Conservation (phyloP, 2,797 vertebrate species). For the Chrysocyon brachyurus region DNA sequence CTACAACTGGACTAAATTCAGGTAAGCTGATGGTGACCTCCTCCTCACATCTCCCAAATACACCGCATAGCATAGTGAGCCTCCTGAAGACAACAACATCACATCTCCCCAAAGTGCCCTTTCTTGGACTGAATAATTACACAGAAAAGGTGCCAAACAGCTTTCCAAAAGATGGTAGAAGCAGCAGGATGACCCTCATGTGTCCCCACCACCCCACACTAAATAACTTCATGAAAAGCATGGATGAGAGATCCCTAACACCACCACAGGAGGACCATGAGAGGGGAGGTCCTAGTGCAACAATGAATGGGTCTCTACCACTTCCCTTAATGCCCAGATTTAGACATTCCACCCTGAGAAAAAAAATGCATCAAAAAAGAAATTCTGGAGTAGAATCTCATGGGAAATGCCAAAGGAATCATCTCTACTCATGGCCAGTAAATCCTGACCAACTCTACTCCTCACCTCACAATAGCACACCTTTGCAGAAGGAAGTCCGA, state of each 20-base stretch:
- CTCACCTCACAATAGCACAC: conserved; percentile 88
- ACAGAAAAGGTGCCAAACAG: conserved; percentile 70
- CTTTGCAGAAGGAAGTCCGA: conserved; percentile 88
- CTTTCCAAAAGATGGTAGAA: conserved; percentile 82
- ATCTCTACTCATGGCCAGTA: conserved; percentile 85
- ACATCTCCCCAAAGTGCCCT: conserved; percentile 84
- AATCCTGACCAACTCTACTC: conserved; percentile 88
- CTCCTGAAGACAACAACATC: conserved; percentile 72
- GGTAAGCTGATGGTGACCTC: conserved; percentile 80
- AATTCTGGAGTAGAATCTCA: conserved; percentile 88
- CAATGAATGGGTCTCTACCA: conserved; percentile 81
- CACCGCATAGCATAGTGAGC: conserved; percentile 84
- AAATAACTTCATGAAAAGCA: conserved; percentile 85
- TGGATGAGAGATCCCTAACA: conserved; percentile 82
- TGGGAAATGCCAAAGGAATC: conserved; percentile 81
- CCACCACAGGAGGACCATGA: conserved; percentile 71
- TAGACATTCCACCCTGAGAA: conserved; percentile 85
- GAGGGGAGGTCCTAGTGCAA: conserved; percentile 72
- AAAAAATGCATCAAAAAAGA: conserved; percentile 88
- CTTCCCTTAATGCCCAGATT: conserved; percentile 88
- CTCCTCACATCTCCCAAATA: conserved; percentile 86
- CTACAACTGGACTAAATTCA: conserved; percentile 76
- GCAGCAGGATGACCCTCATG: conserved; percentile 57
- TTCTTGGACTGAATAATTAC: conserved; percentile 79
- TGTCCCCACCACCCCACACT: conserved; percentile 77